Base-by-base conservation (phyloP, 2,888 invertebrate species). In the Dorcus parallelipipedus region DNA sequence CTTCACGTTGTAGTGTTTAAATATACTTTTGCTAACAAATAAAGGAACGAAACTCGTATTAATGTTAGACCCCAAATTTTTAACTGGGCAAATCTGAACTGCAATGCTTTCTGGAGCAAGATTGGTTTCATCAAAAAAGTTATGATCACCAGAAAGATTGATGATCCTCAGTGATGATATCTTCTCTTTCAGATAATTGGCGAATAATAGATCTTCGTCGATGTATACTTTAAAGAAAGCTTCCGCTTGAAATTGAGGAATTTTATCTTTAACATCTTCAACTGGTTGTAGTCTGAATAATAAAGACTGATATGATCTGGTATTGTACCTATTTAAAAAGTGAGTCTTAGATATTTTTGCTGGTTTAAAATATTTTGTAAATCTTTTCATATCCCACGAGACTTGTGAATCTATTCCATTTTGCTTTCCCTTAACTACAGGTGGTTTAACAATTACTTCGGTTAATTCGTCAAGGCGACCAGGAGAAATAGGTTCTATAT, bases 391-490 rank as follows among this genome's bases (percentile, higher is more conserved):
- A 38, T 43, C 59, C 63, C 60, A 58, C 14, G 39, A 10, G 23
- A 33, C 17, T 1, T 38, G 14, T 9, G 42, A 8, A 14, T 50
- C 38, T 45, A 7, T 45, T 17, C 14, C 38, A 45, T 49, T 58
- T 47, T 33, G 49, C 59, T 58, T 58, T 52, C 63, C 57, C 49
- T 54, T 47, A n/a, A 10, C 26, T 53, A 59, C 60, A 48, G 69
- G 69, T 49, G 64, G 66, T 48, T 65, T 61, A 38, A 71, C 59
- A 14, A 54, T 53, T 5, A 86, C 73, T 74, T 86, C 84, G 2
- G 86, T 85, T 54, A 83, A 77, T 68, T 84, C 81, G 64, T 83
- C 81, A 17, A 87, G 75, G 40, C 78, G 76, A n/a, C 86, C 86
- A 55, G 81, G 84, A 7, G 73, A 73, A 9, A 79, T 74, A 0